These are phyloP conservation scores for Elanoides forficatus DNA, from an alignment of 2,113 vertebrate species.

Conservation along the genomic window DNA sequence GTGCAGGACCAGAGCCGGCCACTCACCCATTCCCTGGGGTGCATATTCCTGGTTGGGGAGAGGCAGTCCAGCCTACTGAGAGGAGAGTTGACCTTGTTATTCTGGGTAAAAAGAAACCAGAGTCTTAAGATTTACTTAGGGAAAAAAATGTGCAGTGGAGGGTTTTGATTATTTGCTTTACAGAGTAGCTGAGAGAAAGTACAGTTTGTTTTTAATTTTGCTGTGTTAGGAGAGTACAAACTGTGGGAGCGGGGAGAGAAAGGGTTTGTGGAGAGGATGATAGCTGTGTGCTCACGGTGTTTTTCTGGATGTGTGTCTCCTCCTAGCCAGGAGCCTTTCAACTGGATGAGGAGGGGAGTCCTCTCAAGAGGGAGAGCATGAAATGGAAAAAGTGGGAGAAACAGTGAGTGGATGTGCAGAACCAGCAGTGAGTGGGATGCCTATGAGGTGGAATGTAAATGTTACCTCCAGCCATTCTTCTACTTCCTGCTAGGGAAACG, in stretches of 20 bases:
- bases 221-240: neutral
- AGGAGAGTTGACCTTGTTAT: neutral
- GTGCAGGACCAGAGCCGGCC: neutral
- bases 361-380: neutral
- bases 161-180: slow-evolving; percentile 4
- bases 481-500: neutral
- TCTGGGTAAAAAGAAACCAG: neutral
- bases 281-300: neutral
- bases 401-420: neutral
- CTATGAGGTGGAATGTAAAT: neutral
- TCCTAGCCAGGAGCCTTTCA: neutral
- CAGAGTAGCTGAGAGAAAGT: neutral
- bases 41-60: neutral
- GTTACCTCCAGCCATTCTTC: slow-evolving; percentile 9
- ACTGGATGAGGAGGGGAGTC: neutral
- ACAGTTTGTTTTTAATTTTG: neutral
- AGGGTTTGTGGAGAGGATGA: neutral
- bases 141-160: neutral
- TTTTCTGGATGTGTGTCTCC: neutral
- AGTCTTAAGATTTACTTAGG: neutral
- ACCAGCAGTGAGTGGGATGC: neutral
- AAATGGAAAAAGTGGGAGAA: neutral
- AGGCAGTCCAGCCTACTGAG: neutral
- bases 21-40: neutral
- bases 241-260: neutral